Base-by-base conservation (phyloP, 2,113 vertebrate species). In the Eclectus roratus region DNA sequence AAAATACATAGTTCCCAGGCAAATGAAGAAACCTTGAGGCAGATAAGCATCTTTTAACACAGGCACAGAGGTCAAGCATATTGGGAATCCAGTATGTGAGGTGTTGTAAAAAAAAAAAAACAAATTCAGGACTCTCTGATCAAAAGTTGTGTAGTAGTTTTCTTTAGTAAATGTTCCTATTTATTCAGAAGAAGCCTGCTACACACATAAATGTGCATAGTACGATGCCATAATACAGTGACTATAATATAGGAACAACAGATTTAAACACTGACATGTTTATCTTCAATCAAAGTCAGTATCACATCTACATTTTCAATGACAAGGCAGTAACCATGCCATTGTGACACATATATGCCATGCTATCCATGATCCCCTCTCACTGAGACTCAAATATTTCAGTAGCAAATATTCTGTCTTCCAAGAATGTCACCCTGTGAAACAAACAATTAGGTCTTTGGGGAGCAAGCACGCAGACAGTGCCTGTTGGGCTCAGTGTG, bases 321-420 rank as follows among this genome's bases (percentile, higher is more conserved):
- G 56, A 72, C n/a, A 64, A 68, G 35, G 33, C 37, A 20, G 24
- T 55, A 74, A 64, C 23, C 33, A 47, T 27, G 35, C 29, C 18
- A 2, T 12, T 24, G 58, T 69, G 81, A 49, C 44, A 23, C 0
- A 0, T 33, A 10, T 18, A 24, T 50, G 35, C n/a, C 1, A 0
- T 25, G 18, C 47, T 85, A 2, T 24, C 58, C 39, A 49, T 0
- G 2, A 37, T 55, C 21, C 25, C 35, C 68, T 87, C 60, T 80
- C 31, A 8, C 49, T 58, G 23, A 33, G 28, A 79, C 13, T 27
- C 13, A 58, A 31, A 19, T 41, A 28, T 44, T 87, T 78, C 56
- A 15, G 37, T 18, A 37, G 24, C 17, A 74, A 44, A 23, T 12
- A 8, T 37, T 82, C 52, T 87, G 25, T 17, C 21, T 50, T 66